A percentile compares a stretch with the other conserved stretches of the same genome.
Evolutionary conservation across 2,888 invertebrate genomes (phyloP).

Genomic region (Digitonthophagus gazella): DNA sequence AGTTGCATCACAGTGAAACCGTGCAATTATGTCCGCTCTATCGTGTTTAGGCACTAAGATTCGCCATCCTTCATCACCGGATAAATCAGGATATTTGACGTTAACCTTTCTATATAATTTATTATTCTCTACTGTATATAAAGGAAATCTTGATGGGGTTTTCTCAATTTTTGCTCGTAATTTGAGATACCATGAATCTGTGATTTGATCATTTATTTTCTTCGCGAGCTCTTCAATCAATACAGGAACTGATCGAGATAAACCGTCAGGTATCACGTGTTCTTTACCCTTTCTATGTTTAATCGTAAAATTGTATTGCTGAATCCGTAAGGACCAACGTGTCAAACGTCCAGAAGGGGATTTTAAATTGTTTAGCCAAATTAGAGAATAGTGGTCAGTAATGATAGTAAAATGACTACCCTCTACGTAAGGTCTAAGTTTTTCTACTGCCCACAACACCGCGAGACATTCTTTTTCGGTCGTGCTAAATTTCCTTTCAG

Average conservation of each 20-base stretch:
- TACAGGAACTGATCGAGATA: background rate
- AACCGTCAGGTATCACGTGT: background rate
- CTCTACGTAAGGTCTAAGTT: conserved; percentile 15
- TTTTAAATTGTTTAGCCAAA: conserved; percentile 15
- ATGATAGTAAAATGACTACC: conserved; percentile 12
- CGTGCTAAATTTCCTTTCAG: conserved; percentile 27
- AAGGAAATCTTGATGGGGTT: background rate
- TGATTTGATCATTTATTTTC: background rate
- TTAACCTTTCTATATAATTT: background rate
- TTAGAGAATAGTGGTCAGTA: conserved; percentile 17
- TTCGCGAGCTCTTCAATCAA: background rate
- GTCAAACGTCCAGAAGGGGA: no score
- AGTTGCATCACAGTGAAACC: background rate
- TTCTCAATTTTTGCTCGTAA: background rate
- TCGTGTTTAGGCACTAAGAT: background rate
- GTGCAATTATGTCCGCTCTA: background rate
- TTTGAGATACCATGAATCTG: background rate
- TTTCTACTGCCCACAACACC: conserved; percentile 12
- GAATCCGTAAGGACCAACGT: background rate
- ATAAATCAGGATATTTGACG: background rate
- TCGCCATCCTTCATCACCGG: background rate
- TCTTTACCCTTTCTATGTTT: background rate
- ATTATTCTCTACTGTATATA: background rate
- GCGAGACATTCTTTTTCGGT: conserved; percentile 25
- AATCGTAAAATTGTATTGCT: background rate